These are phyloP conservation scores for Microchrysa polita DNA, from an alignment of 2,888 invertebrate genomes.

Conservation along the genomic window DNA sequence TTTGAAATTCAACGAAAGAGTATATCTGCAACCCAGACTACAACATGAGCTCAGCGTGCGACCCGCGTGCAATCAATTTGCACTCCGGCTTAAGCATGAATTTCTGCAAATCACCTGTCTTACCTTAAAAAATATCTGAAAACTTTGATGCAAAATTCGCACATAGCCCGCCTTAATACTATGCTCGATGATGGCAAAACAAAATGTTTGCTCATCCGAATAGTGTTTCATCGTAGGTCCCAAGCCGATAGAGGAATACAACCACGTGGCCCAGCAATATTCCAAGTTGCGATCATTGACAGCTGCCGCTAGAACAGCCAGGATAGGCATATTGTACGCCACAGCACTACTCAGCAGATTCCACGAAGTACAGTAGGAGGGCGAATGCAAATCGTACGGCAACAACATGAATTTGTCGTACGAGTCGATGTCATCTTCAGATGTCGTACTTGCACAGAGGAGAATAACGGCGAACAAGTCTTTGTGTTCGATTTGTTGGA, in stretches of 20 bases:
- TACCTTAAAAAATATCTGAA: conserved; percentile 76
- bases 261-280: conserved; percentile 63
- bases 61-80: no score
- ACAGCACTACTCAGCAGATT: conserved; percentile 58
- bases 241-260: conserved; percentile 57
- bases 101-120: conserved; percentile 57
- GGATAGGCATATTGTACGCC: conserved; percentile 57
- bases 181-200: conserved; percentile 57
- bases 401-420: conserved; percentile 56
- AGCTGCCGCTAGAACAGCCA: conserved; percentile 60
- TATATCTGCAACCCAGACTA: no score
- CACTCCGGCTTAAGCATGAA: no score
- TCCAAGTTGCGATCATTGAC: conserved; percentile 55
- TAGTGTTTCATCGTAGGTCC: conserved; percentile 49
- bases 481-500: conserved; percentile 53
- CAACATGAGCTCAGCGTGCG: no score
- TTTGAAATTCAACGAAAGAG: no score
- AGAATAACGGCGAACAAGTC: conserved; percentile 62
- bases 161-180: conserved; percentile 68
- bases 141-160: conserved; percentile 71
- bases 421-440: conserved; percentile 52
- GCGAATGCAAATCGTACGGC: conserved; percentile 54
- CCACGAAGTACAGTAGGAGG: conserved; percentile 55
- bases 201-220: conserved; percentile 53
- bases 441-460: conserved; percentile 56